A percentile compares a stretch with the other conserved stretches of the same genome.
These are phyloP conservation scores for Hirudinaria manillensis DNA, from an alignment of 2,888 invertebrate species.

Conservation along the genomic window DNA sequence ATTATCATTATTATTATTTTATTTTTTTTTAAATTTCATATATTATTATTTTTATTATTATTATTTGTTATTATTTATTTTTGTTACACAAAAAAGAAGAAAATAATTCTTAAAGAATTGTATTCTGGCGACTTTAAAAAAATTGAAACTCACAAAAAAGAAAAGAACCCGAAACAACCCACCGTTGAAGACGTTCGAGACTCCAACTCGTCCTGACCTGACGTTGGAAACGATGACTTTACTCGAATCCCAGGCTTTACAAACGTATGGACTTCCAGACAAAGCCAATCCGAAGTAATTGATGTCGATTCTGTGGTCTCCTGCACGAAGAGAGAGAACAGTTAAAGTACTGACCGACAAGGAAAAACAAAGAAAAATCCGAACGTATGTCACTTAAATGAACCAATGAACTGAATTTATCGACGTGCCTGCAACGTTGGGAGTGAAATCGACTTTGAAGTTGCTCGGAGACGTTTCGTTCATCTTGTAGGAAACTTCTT, in stretches of 20 bases:
- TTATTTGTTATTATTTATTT: too few relatives aligned
- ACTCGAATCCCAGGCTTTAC: conserved; percentile 68
- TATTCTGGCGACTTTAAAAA: too few relatives aligned
- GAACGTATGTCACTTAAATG: neutral
- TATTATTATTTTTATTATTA: neutral
- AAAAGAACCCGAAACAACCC: conserved; percentile 23
- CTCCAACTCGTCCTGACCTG: conserved; percentile 33
- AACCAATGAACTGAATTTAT: neutral
- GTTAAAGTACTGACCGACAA: too few relatives aligned
- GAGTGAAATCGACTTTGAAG: conserved; percentile 36
- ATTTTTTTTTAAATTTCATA: neutral
- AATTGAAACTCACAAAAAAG: too few relatives aligned
- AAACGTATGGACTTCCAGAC: conserved; percentile 87
- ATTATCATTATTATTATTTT: conserved; percentile 1
- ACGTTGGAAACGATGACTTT: conserved; percentile 60
- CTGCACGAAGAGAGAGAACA: conserved; percentile 34
- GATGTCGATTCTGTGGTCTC: conserved; percentile 51
- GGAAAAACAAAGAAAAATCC: neutral
- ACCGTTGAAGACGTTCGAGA: conserved; percentile 37
- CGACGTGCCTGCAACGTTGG: conserved; percentile 30
- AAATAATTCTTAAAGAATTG: too few relatives aligned
- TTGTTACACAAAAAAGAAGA: too few relatives aligned
- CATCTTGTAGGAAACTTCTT: conserved; percentile 27
- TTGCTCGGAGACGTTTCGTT: conserved; percentile 8
- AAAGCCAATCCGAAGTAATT: conserved; percentile 58